Evolutionary conservation across 2,888 invertebrate species (phyloP).

Genomic region (Cylloceria caligata): DNA sequence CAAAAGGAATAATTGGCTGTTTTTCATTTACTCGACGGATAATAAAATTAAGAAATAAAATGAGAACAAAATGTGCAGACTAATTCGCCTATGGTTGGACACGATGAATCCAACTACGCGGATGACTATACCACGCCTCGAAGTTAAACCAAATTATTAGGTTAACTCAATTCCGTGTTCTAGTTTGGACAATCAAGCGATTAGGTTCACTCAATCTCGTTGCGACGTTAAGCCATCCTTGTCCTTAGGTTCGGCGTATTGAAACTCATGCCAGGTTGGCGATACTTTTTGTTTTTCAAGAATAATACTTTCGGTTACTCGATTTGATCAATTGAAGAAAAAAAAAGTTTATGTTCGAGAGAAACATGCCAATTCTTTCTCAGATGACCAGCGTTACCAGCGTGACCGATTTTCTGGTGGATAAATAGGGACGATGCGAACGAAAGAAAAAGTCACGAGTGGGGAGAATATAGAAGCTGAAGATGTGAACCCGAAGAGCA

Average conservation of each 20-base stretch:
- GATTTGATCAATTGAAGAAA: constrained; percentile 12
- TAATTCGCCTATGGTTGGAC: too few relatives aligned
- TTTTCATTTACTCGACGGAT: too few relatives aligned
- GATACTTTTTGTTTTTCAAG: not conserved
- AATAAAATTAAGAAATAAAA: too few relatives aligned
- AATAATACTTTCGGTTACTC: not conserved
- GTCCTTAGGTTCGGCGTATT: not conserved
- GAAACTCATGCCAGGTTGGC: not conserved
- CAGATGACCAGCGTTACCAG: constrained; percentile 21
- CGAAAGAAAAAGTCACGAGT: constrained; percentile 3
- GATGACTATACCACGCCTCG: not conserved
- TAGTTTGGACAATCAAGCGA: not conserved
- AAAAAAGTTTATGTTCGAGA: not conserved
- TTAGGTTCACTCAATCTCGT: not conserved
- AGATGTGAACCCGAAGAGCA: constrained; percentile 14
- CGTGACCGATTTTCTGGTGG: not conserved
- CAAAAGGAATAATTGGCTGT: too few relatives aligned
- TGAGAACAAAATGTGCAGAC: not conserved
- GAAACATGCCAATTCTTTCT: constrained; percentile 19
- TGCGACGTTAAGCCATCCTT: not conserved
- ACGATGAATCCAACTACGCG: not conserved
- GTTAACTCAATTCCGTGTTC: not conserved
- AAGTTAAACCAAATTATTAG: not conserved
- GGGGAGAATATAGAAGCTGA: not conserved
- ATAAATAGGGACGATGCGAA: not conserved